Base-by-base conservation (phyloP, 2,797 vertebrate species). In the Clarias fuscus region DNA sequence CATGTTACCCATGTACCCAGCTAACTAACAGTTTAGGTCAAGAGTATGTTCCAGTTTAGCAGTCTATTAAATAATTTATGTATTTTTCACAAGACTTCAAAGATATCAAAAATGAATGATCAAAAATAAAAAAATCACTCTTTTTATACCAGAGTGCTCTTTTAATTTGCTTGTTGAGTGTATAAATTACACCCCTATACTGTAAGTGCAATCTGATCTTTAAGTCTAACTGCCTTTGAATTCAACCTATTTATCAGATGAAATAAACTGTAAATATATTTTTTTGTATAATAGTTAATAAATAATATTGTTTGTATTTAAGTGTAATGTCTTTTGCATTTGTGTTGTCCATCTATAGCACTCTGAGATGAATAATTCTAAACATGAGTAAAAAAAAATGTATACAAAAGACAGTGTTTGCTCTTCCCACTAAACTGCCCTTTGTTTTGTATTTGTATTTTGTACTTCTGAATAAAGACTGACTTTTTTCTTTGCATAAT, bases 401-500 rank as follows among this genome's bases (percentile, higher is more conserved):
- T n/a, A 64, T 8, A 64, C 0, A 64, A 64, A 64, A 61, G n/a
- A 20, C 64, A n/a, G 33, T 4, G 4, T 27, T 17, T 15, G 13
- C 1, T 27, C 56, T 87, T 90, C 83, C 88, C 89, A 89, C 89
- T 48, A 73, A 92, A 91, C 79, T 90, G 89, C 58, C 77, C 93
- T 93, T 91, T 85, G 81, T 80, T 86, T 90, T 56, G 64, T 65
- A 81, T 81, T 43, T 92, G 85, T 92, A 85, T 93, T 93, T 94
- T 94, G 89, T 93, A 92, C 93, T 90, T 91, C 93, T 90, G 91
- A 95, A 95, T 95, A 95, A 95, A 95, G 89, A 24, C 76, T 76
- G 87, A 73, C 27, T 58, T 59, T 79, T 56, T 24, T 86, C 62
- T 82, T 82, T 87, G 33, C 37, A 92, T 87, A 87, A 87, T 81